A percentile compares a stretch with the other conserved stretches of the same genome.
These are phyloP conservation scores for Remorina albescens DNA, from an alignment of 2,797 vertebrate genomes.

Conservation along the genomic window DNA sequence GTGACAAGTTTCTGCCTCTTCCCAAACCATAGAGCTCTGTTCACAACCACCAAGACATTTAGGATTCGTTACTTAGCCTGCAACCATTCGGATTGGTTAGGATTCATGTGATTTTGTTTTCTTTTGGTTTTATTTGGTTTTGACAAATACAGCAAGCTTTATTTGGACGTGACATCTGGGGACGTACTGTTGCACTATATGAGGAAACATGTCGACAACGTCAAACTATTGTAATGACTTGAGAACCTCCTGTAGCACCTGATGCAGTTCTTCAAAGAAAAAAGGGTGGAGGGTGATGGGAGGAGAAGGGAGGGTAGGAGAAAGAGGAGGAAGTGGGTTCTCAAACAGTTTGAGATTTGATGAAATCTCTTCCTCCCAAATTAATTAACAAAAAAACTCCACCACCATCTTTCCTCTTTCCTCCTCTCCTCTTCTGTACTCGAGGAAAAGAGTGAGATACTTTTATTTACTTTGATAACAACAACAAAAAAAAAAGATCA, in stretches of 20 bases:
- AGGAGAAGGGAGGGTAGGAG: constrained; percentile 11
- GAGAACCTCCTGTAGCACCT: constrained; percentile 74
- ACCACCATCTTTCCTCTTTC: not conserved
- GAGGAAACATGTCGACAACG: constrained; percentile 66
- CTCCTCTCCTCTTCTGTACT: constrained; percentile 24
- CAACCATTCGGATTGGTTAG: constrained; percentile 74
- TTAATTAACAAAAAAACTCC: not conserved
- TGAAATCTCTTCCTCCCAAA: not conserved
- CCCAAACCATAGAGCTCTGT: constrained; percentile 86
- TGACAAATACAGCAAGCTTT: constrained; percentile 88
- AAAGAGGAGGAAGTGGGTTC: not conserved
- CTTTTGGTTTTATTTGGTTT: constrained; percentile 55
- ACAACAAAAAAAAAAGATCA: constrained; percentile 21
- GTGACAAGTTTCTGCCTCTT: constrained; percentile 71
- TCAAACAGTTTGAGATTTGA: not conserved
- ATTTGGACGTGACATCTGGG: constrained; percentile 88
- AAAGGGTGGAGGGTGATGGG: constrained; percentile 39
- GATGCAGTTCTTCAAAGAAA: constrained; percentile 59
- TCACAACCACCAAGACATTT: constrained; percentile 80
- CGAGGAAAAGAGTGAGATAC: constrained; percentile 42
- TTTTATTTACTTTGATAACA: constrained; percentile 59
- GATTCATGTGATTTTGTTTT: constrained; percentile 44
- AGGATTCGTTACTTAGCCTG: constrained; percentile 85
- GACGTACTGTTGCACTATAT: constrained; percentile 84
- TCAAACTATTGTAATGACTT: constrained; percentile 65